These are phyloP conservation scores for Prochilodus magdalenae DNA, from an alignment of 2,113 vertebrate species.

Conservation along the genomic window DNA sequence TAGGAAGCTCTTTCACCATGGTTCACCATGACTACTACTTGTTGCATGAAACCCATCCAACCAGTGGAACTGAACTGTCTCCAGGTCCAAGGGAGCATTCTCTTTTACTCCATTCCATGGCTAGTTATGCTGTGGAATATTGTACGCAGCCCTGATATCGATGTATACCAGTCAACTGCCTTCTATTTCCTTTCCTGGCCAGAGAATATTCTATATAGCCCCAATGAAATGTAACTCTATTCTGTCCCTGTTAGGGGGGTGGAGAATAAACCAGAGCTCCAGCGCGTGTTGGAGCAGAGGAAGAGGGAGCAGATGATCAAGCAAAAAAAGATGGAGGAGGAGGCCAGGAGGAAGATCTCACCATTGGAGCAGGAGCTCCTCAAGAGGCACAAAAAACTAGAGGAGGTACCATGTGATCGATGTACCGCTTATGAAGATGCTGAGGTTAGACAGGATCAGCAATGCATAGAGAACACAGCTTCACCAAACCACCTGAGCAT, in stretches of 20 bases:
- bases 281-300: constrained; percentile 90
- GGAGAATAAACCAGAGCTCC: constrained; percentile 91
- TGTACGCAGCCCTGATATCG: no score
- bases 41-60: no score
- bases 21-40: no score
- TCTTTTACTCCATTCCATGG: no score
- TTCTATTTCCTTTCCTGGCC: background rate
- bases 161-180: no score
- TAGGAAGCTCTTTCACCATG: no score
- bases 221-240: background rate
- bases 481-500: background rate
- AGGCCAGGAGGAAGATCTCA: constrained; percentile 86
- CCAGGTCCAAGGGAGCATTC: no score
- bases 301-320: constrained; percentile 88
- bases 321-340: constrained; percentile 89
- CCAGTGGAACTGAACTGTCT: no score
- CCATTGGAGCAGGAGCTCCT: constrained; percentile 92
- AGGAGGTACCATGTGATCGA: constrained; percentile 78
- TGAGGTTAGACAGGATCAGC: background rate
- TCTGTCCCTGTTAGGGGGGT: constrained; percentile 66
- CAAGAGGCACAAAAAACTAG: constrained; percentile 89
- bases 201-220: background rate
- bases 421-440: background rate
- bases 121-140: no score
- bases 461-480: background rate